Conservation (phyloP, 2,113 vertebrate genomes). For the Heterocephalus glaber region DNA sequence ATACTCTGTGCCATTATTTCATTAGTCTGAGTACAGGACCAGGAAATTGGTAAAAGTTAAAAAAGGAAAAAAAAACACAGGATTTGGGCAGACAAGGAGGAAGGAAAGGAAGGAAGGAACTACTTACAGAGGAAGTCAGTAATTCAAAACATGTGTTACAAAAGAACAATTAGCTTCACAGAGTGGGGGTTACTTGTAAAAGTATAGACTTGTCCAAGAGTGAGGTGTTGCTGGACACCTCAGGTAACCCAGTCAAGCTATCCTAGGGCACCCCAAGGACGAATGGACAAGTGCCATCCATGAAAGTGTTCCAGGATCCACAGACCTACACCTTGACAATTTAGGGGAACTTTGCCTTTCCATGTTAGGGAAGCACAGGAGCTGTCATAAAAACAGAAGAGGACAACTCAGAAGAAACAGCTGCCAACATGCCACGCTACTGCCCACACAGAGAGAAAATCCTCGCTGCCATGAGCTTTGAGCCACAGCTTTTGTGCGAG, state of each 20-base stretch:
- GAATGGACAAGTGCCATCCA: neutral
- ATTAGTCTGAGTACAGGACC: neutral
- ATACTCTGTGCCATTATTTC: neutral
- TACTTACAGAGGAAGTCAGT: constrained; percentile 31
- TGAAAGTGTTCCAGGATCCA: neutral
- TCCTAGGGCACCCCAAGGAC: neutral
- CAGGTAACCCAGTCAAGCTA: neutral
- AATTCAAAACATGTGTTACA: constrained; percentile 44
- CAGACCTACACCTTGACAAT: neutral
- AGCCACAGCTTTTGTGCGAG: neutral
- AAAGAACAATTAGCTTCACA: constrained; percentile 16
- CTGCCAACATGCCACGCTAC: neutral
- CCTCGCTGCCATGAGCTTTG: neutral
- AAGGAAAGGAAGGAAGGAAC: constrained; percentile 50
- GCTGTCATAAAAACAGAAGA: neutral
- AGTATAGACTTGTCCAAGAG: constrained; percentile 29
- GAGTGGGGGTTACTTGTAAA: neutral
- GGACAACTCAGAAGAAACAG: constrained; percentile 13
- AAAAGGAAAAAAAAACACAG: neutral
- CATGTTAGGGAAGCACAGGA: neutral
- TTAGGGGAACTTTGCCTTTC: constrained; percentile 20
- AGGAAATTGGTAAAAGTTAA: neutral
- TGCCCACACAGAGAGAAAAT: neutral
- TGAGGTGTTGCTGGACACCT: neutral
- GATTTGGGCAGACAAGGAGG: constrained; percentile 2